A percentile compares a stretch with the other conserved stretches of the same genome.
These are phyloP conservation scores for Drosophila seguyi DNA, from an alignment of 1,140 invertebrate species.

Conservation along the genomic window DNA sequence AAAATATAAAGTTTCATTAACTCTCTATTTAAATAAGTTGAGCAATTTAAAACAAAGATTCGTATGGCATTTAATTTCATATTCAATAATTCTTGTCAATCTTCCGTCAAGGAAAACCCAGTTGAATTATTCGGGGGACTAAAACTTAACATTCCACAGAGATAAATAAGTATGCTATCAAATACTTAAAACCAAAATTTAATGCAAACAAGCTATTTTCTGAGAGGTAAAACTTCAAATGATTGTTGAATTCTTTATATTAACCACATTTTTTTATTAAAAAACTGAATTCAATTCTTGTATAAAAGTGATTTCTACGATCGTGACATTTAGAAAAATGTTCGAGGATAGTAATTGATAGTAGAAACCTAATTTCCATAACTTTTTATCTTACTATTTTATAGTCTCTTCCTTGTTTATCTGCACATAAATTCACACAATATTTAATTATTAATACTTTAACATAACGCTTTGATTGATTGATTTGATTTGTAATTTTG, in stretches of 20 bases:
- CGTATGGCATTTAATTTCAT: background rate
- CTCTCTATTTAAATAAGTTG: background rate
- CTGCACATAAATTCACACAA: too few relatives aligned
- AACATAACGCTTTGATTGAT: too few relatives aligned
- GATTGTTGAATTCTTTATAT: background rate
- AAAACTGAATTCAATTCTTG: background rate
- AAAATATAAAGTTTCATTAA: constrained; percentile 11
- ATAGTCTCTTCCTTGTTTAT: too few relatives aligned
- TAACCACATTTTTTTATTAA: background rate
- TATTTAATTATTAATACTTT: too few relatives aligned
- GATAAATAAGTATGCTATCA: background rate
- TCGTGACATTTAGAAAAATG: too few relatives aligned
- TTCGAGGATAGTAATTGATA: too few relatives aligned
- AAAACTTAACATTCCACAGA: background rate
- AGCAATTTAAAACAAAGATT: background rate
- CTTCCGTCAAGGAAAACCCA: too few relatives aligned
- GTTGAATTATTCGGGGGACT: too few relatives aligned
- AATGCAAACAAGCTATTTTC: background rate
- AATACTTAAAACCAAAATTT: too few relatives aligned
- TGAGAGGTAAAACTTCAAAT: background rate
- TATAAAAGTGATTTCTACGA: too few relatives aligned
- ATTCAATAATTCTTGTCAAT: too few relatives aligned
- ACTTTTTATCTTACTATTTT: background rate
- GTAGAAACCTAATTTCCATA: background rate
- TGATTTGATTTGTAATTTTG: too few relatives aligned